Base-by-base conservation (phyloP, 2,797 vertebrate species). In the Acanthurus lineatus region DNA sequence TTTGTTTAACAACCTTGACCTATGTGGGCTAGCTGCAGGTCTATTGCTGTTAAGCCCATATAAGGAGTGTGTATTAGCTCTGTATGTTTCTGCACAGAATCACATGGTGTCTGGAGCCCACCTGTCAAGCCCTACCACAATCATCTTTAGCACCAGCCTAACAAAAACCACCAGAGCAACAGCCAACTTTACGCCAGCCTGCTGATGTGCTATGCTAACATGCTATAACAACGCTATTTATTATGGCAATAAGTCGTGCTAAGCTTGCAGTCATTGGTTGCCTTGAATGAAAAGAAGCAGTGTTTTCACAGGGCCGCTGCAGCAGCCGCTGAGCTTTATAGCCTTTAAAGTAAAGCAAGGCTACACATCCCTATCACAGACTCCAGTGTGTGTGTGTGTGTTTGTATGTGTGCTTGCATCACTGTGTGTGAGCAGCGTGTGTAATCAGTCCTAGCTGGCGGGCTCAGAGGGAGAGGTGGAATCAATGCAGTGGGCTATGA, bases 401-500 rank as follows among this genome's bases (percentile, higher is more conserved):
- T 35, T 32, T 40, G 69, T 72, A 74, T 47, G 68, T 52, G 56
- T 44, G 77, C 73, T 74, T 69, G 82, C 61, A 65, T 79, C 83
- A 74, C 83, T 82, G 86, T 87, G 88, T 88, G 91, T 83, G 89
- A 89, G 89, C 82, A 84, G 87, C 61, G 85, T 89, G 86, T 93
- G 92, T 93, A 94, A 95, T 94, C 92, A 93, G 91, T 93, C 90
- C 87, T 88, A 70, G 91, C 92, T 86, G 89, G 88, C 89, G 71
- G 91, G 89, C 91, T 94, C 83, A 77, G 87, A 77, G 88, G 82
- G 91, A 92, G 84, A 85, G 81, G 79, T 72, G 81, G 81, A 91
- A 94, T 94, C 93, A 91, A 93, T 94, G 91, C 91, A 93, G 88
- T 74, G 82, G 86, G 89, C 88, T 92, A 89, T 91, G 91, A 92